Percentiles rank a stretch among this genome's conserved stretches.
These are phyloP conservation scores for Oncorhynchus gorbuscha DNA, from an alignment of 2,113 vertebrate genomes.

Conservation along the genomic window DNA sequence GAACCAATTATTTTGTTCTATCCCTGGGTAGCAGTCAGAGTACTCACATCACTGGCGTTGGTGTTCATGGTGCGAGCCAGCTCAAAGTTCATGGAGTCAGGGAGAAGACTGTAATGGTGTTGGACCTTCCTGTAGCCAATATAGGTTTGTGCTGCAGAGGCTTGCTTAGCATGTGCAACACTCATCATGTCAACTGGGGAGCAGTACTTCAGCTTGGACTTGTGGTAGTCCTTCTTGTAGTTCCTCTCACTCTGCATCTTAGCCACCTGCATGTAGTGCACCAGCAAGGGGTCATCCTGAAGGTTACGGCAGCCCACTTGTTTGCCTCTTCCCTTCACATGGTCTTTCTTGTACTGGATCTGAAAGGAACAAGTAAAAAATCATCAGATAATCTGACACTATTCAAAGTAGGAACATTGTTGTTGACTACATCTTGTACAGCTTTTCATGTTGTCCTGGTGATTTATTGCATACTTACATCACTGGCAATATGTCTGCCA, in stretches of 20 bases:
- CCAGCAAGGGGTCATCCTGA: constrained; percentile 88
- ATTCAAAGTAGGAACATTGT: background rate
- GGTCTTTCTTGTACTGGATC: constrained; percentile 88
- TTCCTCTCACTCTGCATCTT: constrained; percentile 85
- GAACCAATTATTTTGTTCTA: too few species aligned
- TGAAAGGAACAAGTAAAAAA: constrained; percentile 29
- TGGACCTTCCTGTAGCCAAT: constrained; percentile 79
- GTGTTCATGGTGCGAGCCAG: constrained; percentile 84
- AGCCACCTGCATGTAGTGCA: constrained; percentile 88
- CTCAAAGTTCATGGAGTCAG: constrained; percentile 81
- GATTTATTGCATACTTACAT: constrained; percentile 76
- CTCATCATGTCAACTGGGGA: constrained; percentile 88
- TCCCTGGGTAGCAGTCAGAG: background rate
- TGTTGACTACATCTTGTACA: background rate
- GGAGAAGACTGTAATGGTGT: constrained; percentile 83
- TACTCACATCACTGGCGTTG: constrained; percentile 85
- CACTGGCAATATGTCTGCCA: constrained; percentile 82
- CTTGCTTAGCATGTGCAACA: constrained; percentile 81
- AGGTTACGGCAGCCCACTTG: constrained; percentile 87
- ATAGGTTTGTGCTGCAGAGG: constrained; percentile 79
- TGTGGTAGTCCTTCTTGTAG: constrained; percentile 90
- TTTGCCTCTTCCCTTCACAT: constrained; percentile 83
- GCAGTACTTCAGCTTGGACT: constrained; percentile 85
- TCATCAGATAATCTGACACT: background rate
- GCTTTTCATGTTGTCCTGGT: background rate